Percentiles rank a stretch among this genome's conserved stretches.
phyloP scores from a whole-genome alignment of 1,140 invertebrate species.

The Magallana angulata region DNA sequence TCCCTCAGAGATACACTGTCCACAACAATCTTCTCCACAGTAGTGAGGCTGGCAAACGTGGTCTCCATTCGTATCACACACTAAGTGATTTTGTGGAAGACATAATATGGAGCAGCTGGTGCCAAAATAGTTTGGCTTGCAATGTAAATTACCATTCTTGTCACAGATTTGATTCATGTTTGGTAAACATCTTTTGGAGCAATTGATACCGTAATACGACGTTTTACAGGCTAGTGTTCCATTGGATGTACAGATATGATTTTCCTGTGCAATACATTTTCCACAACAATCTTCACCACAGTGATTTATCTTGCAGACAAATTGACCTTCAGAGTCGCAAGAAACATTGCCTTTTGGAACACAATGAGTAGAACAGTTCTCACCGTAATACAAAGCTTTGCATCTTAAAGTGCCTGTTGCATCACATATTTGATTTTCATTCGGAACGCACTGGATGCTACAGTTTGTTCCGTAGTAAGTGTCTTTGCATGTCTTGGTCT shows the following conservation, averaged over 20 bases:
- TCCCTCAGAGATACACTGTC: conserved; percentile 4
- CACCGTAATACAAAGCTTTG: neutral
- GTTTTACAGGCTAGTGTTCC: conserved; percentile 3
- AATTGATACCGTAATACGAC: conserved; percentile 5
- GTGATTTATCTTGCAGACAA: neutral
- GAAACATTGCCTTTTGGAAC: neutral
- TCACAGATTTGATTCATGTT: neutral
- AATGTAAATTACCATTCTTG: neutral
- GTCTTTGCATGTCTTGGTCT: neutral
- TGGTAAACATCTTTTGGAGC: neutral
- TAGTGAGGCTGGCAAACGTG: neutral
- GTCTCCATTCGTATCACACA: conserved; percentile 5
- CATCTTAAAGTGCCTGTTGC: neutral
- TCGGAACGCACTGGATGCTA: neutral
- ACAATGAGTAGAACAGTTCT: neutral
- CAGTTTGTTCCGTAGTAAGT: conserved; percentile 36
- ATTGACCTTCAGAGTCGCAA: neutral
- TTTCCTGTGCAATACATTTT: neutral
- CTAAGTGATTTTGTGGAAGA: neutral
- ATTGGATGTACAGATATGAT: neutral
- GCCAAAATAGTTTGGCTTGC: neutral
- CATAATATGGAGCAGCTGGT: neutral
- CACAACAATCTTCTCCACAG: conserved; percentile 42
- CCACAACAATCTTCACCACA: neutral
- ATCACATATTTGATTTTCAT: conserved; percentile 18